Evolutionary conservation across 2,797 vertebrate genomes (phyloP), one percentile per base, ranked within the genome.

Genomic region (Octomys mimax): DNA sequence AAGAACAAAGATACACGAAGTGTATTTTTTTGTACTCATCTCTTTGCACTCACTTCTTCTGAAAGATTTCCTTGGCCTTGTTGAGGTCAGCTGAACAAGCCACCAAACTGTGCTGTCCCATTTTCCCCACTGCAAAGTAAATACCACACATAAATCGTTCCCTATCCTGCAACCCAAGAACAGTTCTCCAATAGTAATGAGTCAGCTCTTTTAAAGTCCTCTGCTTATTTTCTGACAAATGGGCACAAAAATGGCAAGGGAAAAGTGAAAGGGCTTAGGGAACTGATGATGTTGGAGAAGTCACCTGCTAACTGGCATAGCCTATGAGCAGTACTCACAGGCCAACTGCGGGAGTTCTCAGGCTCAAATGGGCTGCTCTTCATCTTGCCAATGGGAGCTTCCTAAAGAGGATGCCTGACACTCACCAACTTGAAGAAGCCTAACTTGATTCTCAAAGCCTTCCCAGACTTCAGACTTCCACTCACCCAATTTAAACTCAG

Each of bases 31-130:
- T 13, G n/a, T 61, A 95, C 28, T 92, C 18, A 85, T 59, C 97
- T 94, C n/a, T 95, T 49, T 18, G 70, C 61, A 98, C 98, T 98
- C 93, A 99, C 99, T 99, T 99, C 95, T 99, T 99, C 89, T 98
- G 98, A 98, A 99, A 99, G 95, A 99, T 0, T 12, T 99, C 98
- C 98, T 99, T 99, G 97, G 99, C 99, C 97, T 99, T 99, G 89
- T 73, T 89, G 85, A 99, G 98, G 96, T 99, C 99, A 77, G 97
- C 97, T 10, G 98, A 99, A 94, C 98, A 99, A 73, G 92, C 11
- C 59, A 98, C 97, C 87, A 99, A 97, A 78, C 94, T 99, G 98
- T 93, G 99, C 71, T 99, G 99, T 70, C 99, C 99, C 10, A 98
- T 98, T 98, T 99, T 99, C 8, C 99, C 99, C 95, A 99, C 99